Conservation (phyloP, 2,113 vertebrate species). For the Brachionichthys hirsutus region DNA sequence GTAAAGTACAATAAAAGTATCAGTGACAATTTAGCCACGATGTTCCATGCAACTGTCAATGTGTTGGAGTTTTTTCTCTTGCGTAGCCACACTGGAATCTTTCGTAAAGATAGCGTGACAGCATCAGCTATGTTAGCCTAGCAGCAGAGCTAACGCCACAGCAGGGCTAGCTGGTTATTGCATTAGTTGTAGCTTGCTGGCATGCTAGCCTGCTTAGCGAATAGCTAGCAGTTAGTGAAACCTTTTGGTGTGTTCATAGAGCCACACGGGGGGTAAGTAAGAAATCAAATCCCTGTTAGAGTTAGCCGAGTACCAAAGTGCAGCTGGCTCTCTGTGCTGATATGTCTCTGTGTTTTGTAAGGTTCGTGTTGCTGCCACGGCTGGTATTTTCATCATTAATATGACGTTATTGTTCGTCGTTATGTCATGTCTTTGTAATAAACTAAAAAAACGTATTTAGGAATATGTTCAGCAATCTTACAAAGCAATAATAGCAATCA, state of each 20-base stretch:
- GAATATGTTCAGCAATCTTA: too few relatives aligned
- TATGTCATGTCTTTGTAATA: too few relatives aligned
- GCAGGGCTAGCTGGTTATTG: conserved; percentile 26
- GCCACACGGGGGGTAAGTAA: neutral
- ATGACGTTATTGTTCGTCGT: too few relatives aligned
- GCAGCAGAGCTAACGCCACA: conserved; percentile 43
- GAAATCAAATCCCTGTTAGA: neutral
- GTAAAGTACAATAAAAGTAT: conserved; percentile 49
- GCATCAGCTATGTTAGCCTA: conserved; percentile 54
- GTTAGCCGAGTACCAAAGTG: neutral
- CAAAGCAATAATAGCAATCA: too few relatives aligned
- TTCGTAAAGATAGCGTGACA: conserved; percentile 68
- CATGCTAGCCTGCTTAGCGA: conserved; percentile 14
- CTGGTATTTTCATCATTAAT: too few relatives aligned
- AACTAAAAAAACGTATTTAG: too few relatives aligned
- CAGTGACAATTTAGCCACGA: fast-evolving
- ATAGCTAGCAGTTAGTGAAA: neutral
- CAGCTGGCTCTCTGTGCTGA: neutral
- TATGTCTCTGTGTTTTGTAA: conserved; percentile 11
- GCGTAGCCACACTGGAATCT: conserved; percentile 23
- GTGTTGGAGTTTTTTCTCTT: neutral
- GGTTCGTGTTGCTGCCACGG: neutral
- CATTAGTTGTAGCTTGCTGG: conserved; percentile 24
- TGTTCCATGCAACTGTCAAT: fast-evolving
- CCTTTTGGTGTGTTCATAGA: neutral